Percentiles rank a stretch among this genome's conserved stretches.
phyloP scores from a whole-genome alignment of 2,888 invertebrate genomes.

The Aquatica leii region DNA sequence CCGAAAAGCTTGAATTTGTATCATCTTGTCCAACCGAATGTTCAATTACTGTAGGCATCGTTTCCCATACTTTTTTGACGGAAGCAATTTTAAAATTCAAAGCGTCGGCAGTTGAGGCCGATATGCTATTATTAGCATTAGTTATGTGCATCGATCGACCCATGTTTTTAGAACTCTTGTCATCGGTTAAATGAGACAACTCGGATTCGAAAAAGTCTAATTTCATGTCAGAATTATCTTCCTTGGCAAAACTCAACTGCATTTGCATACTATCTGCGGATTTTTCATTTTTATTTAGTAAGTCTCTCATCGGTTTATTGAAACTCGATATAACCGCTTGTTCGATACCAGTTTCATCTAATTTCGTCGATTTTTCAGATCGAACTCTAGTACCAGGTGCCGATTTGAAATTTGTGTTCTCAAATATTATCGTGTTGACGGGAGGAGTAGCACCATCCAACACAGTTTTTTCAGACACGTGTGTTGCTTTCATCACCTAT shows the following conservation, averaged over 20 bases:
- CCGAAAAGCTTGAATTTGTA: slow-evolving; percentile 51
- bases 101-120: slow-evolving; percentile 82
- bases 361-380: slow-evolving; percentile 68
- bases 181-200: slow-evolving; percentile 77
- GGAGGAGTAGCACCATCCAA: slow-evolving; percentile 81
- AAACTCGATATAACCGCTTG: slow-evolving; percentile 59
- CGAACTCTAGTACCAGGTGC: slow-evolving; percentile 68
- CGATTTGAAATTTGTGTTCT: slow-evolving; percentile 89
- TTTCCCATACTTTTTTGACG: slow-evolving; percentile 90
- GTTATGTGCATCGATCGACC: slow-evolving; percentile 66
- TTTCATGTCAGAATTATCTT: slow-evolving; percentile 88
- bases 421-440: slow-evolving; percentile 89
- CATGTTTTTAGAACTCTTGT: slow-evolving; percentile 68
- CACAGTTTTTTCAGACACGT: slow-evolving; percentile 62
- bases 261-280: slow-evolving; percentile 60
- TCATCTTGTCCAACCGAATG: slow-evolving; percentile 62
- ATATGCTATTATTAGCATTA: slow-evolving; percentile 75
- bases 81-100: slow-evolving; percentile 93
- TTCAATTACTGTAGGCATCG: slow-evolving; percentile 74
- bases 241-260: slow-evolving; percentile 76
- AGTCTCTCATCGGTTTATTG: slow-evolving; percentile 62
- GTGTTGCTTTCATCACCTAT: slow-evolving; percentile 51
- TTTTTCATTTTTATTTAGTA: slow-evolving; percentile 59
- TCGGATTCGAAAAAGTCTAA: slow-evolving; percentile 92
- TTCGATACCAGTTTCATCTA: slow-evolving; percentile 64